These are phyloP conservation scores for Stylophora pistillata DNA, from an alignment of 64 coral and sea anemone genomes.

Conservation along the genomic window DNA sequence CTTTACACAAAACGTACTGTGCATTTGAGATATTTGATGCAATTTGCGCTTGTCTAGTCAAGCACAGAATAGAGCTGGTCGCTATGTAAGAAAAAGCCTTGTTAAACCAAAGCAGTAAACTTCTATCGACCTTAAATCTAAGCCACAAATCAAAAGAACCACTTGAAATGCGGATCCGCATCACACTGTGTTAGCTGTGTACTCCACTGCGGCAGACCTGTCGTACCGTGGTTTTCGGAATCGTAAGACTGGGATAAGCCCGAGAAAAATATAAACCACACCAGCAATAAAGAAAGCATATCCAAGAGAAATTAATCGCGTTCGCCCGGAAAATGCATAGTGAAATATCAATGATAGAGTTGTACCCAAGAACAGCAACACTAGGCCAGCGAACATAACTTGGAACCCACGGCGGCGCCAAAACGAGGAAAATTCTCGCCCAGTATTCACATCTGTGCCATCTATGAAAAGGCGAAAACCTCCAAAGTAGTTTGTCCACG, in stretches of 20 bases:
- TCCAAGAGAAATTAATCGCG: slow-evolving; percentile 13
- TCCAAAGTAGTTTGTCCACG: slow-evolving; percentile 62
- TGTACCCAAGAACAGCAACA: slow-evolving; percentile 71
- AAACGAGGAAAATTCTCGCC: slow-evolving; percentile 83
- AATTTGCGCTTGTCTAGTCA: no score
- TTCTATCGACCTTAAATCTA: neutral
- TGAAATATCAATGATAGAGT: slow-evolving; percentile 72
- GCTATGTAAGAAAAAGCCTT: neutral
- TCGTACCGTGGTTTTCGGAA: slow-evolving; percentile 68
- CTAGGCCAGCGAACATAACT: slow-evolving; percentile 64
- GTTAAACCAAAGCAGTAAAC: neutral
- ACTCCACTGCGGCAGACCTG: slow-evolving; percentile 28
- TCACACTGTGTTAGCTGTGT: slow-evolving; percentile 63
- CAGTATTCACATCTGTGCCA: slow-evolving; percentile 90
- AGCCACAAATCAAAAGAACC: neutral
- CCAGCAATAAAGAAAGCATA: slow-evolving; percentile 72
- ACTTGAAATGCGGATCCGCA: neutral
- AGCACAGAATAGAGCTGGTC: no score
- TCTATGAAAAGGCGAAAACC: slow-evolving; percentile 88
- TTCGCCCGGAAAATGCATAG: slow-evolving; percentile 1
- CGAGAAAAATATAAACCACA: slow-evolving; percentile 60
- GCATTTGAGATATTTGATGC: no score
- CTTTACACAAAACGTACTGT: no score
- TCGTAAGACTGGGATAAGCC: slow-evolving; percentile 77
- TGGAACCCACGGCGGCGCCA: slow-evolving; percentile 90